A percentile compares a stretch with the other conserved stretches of the same genome.
These are phyloP conservation scores for Megalonaias nervosa DNA, from an alignment of 1,140 invertebrate genomes.

Conservation along the genomic window DNA sequence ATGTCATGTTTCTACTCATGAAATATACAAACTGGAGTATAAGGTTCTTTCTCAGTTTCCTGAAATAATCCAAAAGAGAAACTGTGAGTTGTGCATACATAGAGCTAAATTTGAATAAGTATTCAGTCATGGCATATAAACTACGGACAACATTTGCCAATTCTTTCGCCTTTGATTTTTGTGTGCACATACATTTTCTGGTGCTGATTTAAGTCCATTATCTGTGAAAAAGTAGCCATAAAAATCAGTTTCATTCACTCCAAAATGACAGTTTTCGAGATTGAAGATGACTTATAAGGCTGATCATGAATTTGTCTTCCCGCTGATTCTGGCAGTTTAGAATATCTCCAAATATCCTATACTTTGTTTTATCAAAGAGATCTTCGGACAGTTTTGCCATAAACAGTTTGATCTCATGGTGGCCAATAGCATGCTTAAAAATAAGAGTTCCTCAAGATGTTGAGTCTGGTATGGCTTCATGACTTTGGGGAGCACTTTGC, in stretches of 20 bases:
- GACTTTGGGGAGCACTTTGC: constrained; percentile 28
- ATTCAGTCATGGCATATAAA: constrained; percentile 14
- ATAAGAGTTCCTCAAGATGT: constrained; percentile 20
- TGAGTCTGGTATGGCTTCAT: constrained; percentile 22
- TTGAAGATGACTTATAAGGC: constrained; percentile 45
- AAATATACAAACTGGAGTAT: constrained; percentile 61
- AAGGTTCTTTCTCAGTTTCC: constrained; percentile 31
- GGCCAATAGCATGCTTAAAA: constrained; percentile 22
- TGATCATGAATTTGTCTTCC: constrained; percentile 32
- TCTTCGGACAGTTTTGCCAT: constrained; percentile 31
- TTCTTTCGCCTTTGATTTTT: constrained; percentile 33
- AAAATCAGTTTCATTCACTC: constrained; percentile 40
- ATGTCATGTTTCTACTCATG: constrained; percentile 66
- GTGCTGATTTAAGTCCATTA: background rate
- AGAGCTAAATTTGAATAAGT: constrained; percentile 49
- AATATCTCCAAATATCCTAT: constrained; percentile 35
- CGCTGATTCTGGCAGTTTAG: constrained; percentile 38
- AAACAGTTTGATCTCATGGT: constrained; percentile 26
- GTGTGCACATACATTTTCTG: constrained; percentile 44
- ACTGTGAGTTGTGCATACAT: constrained; percentile 44
- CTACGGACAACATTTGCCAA: constrained; percentile 38
- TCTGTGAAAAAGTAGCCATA: constrained; percentile 41
- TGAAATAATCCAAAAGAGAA: constrained; percentile 62
- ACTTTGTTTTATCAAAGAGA: constrained; percentile 38
- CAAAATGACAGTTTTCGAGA: constrained; percentile 44